Evolutionary conservation across 2,797 vertebrate species (phyloP).

Genomic region (Peromyscus nudipes): DNA sequence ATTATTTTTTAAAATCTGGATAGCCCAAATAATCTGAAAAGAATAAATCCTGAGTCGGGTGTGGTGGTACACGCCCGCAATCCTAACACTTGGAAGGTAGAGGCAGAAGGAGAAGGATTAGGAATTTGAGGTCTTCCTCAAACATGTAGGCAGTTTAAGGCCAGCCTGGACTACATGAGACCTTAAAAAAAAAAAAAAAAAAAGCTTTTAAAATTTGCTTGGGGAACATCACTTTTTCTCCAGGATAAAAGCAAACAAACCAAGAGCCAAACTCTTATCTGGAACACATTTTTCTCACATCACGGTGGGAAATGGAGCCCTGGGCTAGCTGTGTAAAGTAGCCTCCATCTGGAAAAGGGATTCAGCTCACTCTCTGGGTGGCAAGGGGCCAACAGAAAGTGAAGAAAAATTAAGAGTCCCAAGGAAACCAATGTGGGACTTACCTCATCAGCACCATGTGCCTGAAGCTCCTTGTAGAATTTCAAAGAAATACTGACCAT

Average conservation of each 20-base stretch:
- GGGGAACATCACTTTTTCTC: slow-evolving; percentile 54
- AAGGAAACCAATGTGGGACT: slow-evolving; percentile 65
- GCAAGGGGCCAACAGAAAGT: neutral
- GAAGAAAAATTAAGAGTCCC: slow-evolving; percentile 29
- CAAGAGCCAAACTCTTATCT: slow-evolving; percentile 48
- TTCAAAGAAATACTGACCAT: slow-evolving; percentile 99
- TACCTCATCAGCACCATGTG: slow-evolving; percentile 98
- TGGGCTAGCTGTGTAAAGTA: too few species aligned
- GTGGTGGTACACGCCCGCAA: neutral
- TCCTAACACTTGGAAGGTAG: neutral
- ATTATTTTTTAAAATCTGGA: slow-evolving; percentile 4
- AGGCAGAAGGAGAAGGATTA: neutral
- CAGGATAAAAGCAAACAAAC: slow-evolving; percentile 41
- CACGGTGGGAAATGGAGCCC: neutral
- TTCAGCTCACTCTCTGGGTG: neutral
- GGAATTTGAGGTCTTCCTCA: neutral
- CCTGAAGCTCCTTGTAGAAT: slow-evolving; percentile 99
- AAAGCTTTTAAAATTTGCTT: slow-evolving; percentile 11
- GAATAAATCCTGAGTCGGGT: neutral
- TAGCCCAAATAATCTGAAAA: slow-evolving; percentile 5
- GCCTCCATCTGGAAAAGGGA: neutral
- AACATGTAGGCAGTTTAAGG: neutral
- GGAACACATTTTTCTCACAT: neutral
- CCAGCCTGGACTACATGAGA: neutral
- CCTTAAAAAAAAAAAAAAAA: neutral